Evolutionary conservation across 1,140 invertebrate species (phyloP), one percentile per base, ranked within the genome.

Genomic region (Charaxes varanes): DNA sequence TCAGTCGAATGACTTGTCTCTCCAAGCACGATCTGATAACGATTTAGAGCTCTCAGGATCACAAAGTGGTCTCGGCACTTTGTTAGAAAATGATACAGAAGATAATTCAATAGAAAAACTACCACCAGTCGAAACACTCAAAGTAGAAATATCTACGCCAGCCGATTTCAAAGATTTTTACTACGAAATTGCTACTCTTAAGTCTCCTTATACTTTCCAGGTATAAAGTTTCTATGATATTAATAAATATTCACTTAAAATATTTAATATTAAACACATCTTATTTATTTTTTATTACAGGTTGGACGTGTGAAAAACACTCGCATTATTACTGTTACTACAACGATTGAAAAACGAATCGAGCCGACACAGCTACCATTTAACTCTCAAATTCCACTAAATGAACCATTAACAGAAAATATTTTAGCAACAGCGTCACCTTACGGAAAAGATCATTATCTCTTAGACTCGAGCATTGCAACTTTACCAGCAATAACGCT

Each of bases 181-280:
- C 48, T 94, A 93, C 64, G 91, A 96, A 85, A 93, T 96, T 44
- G 94, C 93, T 3, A 96, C 94, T 0, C 93, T 96, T 37, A 94
- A 93, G 67, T 94, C 93, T 28, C 94, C 94, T 0, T 95, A 94
- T 62, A 90, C 92, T 12, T 96, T 95, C 78, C 92, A 95, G 87
- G 93, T 94, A 83, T 4, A 31, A n/a, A n/a, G n/a, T n/a, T n/a
- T n/a, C n/a, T n/a, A n/a, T n/a, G n/a, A n/a, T n/a, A n/a, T n/a
- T n/a, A n/a, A n/a, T n/a, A n/a, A n/a, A n/a, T n/a, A n/a, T n/a
- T n/a, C n/a, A n/a, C n/a, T n/a, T n/a, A n/a, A n/a, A n/a, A n/a
- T n/a, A n/a, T n/a, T n/a, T n/a, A n/a, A n/a, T n/a, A n/a, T n/a
- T n/a, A n/a, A n/a, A n/a, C n/a, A n/a, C n/a, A n/a, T n/a, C n/a